Percentiles rank a stretch among this genome's conserved stretches.
These are phyloP conservation scores for Gonioctena quinquepunctata DNA, from an alignment of 1,140 invertebrate species.

Conservation along the genomic window DNA sequence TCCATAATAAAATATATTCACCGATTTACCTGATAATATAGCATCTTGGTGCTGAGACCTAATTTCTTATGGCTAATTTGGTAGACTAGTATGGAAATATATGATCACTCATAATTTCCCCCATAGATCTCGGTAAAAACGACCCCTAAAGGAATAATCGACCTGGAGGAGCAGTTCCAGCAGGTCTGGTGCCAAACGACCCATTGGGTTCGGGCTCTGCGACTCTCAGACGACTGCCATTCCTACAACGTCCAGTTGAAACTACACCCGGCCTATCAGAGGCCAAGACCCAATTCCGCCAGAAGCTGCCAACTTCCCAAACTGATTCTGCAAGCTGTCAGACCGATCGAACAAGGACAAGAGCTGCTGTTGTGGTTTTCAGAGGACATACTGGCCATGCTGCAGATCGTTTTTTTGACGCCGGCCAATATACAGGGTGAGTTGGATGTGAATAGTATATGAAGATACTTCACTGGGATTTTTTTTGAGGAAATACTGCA, in stretches of 20 bases:
- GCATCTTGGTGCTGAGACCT: too few species aligned
- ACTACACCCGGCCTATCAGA: constrained; percentile 32
- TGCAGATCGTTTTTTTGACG: constrained; percentile 79
- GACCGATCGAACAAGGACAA: constrained; percentile 62
- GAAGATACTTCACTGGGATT: too few species aligned
- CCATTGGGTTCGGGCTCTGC: constrained; percentile 55
- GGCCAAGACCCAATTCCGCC: constrained; percentile 3
- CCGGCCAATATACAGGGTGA: constrained; percentile 81
- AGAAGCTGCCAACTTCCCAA: constrained; percentile 31
- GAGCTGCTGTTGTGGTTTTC: constrained; percentile 81
- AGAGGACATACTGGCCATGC: constrained; percentile 69
- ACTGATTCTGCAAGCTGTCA: constrained; percentile 58
- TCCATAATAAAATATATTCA: too few species aligned
- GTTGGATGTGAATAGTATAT: too few species aligned
- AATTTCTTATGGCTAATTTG: too few species aligned
- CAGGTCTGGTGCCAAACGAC: constrained; percentile 37
- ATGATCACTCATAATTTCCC: too few species aligned
- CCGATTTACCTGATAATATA: too few species aligned
- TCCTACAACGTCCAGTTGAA: constrained; percentile 67
- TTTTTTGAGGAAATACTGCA: too few species aligned
- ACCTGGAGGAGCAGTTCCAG: constrained; percentile 42
- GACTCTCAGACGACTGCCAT: constrained; percentile 69
- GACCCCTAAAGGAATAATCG: constrained; percentile 39
- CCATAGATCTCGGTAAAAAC: constrained; percentile 46
- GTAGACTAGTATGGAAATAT: too few species aligned